Percentiles rank a stretch among this genome's conserved stretches.
phyloP scores from a whole-genome alignment of 2,113 vertebrate genomes.

The Melanostigma gelatinosum region DNA sequence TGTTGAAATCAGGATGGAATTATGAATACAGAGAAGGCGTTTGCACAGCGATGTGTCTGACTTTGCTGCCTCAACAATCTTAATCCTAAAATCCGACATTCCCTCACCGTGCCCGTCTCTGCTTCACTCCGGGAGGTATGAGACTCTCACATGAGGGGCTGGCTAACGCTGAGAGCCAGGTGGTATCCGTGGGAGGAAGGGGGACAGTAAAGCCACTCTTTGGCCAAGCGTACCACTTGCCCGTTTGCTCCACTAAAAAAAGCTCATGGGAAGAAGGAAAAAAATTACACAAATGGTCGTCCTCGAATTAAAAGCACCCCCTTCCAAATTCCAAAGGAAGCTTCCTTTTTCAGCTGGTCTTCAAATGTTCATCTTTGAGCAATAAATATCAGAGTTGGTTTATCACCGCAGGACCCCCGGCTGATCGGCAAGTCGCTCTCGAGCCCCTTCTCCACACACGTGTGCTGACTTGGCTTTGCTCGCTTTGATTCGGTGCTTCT shows the following conservation, averaged over 20 bases:
- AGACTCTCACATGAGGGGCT: conserved; percentile 34
- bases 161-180: conserved; percentile 44
- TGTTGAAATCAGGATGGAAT: conserved; percentile 15
- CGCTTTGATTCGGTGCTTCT: no score
- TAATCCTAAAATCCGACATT: not conserved
- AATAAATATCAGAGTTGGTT: conserved; percentile 44
- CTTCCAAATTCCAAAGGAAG: conserved; percentile 15
- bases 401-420: not conserved
- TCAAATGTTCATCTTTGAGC: conserved; percentile 51
- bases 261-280: not conserved
- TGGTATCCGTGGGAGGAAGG: conserved; percentile 54
- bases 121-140: conserved; percentile 26
- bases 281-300: not conserved
- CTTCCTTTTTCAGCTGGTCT: conserved; percentile 15
- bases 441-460: not conserved
- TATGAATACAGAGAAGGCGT: conserved; percentile 4
- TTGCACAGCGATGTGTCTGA: conserved; percentile 11
- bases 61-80: conserved; percentile 7
- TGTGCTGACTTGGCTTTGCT: no score
- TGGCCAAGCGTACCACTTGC: conserved; percentile 23
- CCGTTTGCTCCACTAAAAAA: conserved; percentile 19
- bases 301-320: not conserved
- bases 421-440: not conserved
- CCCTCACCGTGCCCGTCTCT: conserved; percentile 8
- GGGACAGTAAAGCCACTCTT: conserved; percentile 51